These are phyloP conservation scores for Chroicocephalus ridibundus DNA, from an alignment of 2,113 vertebrate species.

Conservation along the genomic window DNA sequence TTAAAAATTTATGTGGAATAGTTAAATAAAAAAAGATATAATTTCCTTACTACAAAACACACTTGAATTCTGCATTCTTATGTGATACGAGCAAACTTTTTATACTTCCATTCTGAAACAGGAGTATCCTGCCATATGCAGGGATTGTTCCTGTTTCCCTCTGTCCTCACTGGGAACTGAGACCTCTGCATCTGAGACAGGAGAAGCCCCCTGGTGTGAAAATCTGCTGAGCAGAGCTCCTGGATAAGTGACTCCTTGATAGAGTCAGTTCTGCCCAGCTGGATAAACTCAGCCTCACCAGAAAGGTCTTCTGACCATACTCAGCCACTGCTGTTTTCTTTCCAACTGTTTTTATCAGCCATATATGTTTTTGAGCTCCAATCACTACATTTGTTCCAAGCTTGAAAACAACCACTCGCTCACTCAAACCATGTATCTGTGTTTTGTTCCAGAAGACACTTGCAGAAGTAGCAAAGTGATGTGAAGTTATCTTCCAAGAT, in stretches of 20 bases:
- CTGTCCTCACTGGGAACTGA: not conserved
- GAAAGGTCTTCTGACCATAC: not conserved
- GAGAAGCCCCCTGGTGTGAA: not conserved
- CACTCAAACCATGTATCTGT: not conserved
- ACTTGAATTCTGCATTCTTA: not conserved
- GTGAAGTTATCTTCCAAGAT: slow-evolving; percentile 84
- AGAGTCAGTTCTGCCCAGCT: not conserved
- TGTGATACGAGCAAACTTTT: not conserved
- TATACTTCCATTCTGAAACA: not conserved
- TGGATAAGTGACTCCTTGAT: not conserved
- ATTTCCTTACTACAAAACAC: not conserved
- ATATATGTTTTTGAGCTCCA: not conserved
- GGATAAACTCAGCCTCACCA: not conserved
- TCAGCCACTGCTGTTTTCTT: not conserved
- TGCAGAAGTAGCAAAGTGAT: slow-evolving; percentile 72
- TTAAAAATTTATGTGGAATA: not conserved
- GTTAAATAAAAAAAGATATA: not conserved
- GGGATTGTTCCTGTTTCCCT: not conserved
- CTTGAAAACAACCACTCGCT: not conserved
- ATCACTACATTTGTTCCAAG: not conserved
- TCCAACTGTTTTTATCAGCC: not conserved
- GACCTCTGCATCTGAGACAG: not conserved
- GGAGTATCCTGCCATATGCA: not conserved
- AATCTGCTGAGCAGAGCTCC: not conserved
- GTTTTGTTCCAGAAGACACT: slow-evolving; percentile 51